Base-by-base conservation (phyloP, 2,113 vertebrate genomes). In the Hemiprocne comata region DNA sequence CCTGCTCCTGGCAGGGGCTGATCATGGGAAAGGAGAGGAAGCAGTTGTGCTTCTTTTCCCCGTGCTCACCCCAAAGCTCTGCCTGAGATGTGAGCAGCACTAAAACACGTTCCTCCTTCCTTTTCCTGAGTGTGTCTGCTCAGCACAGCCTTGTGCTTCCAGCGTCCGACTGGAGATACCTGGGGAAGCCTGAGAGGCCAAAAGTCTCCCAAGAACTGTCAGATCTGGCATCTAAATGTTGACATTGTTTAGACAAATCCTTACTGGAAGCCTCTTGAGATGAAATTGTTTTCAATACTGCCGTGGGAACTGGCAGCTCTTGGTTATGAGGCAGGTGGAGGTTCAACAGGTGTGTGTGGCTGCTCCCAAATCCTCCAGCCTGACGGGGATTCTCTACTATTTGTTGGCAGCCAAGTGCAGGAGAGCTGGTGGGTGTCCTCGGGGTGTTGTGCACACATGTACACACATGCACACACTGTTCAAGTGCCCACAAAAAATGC, bases 391-490 rank as follows among this genome's bases (percentile, higher is more conserved):
- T 19, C 58, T 69, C 19, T 28, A 11, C 29, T 20, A 20, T 40
- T 33, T 89, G 16, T 13, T 84, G 85, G 58, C 50, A 85, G 44
- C 8, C 3, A 5, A 26, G 20, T 23, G 24, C 51, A 89, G 61
- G 55, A 33, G 58, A 33, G 16, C 25, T 83, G 75, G 14, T 48
- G 73, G 38, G 10, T 34, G 19, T 20, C 13, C 6, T 1, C 12
- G 77, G 64, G 69, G 16, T 65, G n/a, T 6, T 46, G 24, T 26
- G 5, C 11, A n/a, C 33, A 46, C 5, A 17, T 7, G 16, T 29
- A 34, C 0, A 0, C 0, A 0, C 1, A 1, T 48, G 20, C 40
- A 40, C 0, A 0, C 3, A 1, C 54, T 55, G 13, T 44, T 85
- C 65, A 61, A 29, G 9, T 26, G 34, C 48, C 71, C 42, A 14